A percentile compares a stretch with the other conserved stretches of the same genome.
These are phyloP conservation scores for Yoshiicerus persimilis DNA, from an alignment of 1,140 invertebrate species.

Conservation along the genomic window DNA sequence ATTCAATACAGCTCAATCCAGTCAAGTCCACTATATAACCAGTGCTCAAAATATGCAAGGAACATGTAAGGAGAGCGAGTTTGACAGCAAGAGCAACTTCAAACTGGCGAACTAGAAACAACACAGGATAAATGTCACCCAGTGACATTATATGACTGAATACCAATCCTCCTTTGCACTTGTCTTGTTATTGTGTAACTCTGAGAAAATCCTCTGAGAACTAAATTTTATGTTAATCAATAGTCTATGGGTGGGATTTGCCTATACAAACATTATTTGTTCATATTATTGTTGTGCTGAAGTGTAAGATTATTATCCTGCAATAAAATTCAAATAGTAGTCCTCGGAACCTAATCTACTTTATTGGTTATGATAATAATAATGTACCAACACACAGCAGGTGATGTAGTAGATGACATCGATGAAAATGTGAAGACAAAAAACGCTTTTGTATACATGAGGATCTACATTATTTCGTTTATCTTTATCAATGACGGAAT, in stretches of 20 bases:
- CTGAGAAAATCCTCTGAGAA: neutral
- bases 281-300: neutral
- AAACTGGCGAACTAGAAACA: neutral
- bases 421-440: neutral
- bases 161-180: neutral
- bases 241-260: neutral
- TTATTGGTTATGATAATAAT: neutral
- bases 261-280: neutral
- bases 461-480: neutral
- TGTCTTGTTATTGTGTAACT: neutral
- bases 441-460: neutral
- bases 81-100: conserved; percentile 1
- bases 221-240: neutral
- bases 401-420: neutral
- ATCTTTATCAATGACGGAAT: neutral
- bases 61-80: neutral
- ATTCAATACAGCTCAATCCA: neutral
- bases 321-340: neutral
- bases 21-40: neutral
- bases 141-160: neutral
- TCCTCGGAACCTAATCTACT: too few relatives aligned
- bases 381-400: neutral
- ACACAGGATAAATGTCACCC: neutral
- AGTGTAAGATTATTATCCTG: neutral
- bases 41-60: neutral